phyloP scores from a whole-genome alignment of 1,140 invertebrate genomes.

The Ctenoplectra terminalis region DNA sequence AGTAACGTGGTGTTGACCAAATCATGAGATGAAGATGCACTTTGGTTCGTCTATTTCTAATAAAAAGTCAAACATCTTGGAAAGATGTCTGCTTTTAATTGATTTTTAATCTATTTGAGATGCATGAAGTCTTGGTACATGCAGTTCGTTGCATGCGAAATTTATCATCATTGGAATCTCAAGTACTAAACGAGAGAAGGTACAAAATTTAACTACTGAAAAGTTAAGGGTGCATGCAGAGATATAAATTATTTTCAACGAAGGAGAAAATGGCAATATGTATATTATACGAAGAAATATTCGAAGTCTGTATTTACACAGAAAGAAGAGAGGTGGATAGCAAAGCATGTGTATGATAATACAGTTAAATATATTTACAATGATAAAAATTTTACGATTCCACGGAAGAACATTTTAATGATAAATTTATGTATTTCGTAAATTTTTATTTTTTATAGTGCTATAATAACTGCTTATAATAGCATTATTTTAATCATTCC shows the following conservation, averaged over 20 bases:
- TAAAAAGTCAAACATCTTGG: conserved; percentile 69
- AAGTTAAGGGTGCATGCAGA: not conserved
- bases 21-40: conserved; percentile 56
- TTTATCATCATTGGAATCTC: conserved; percentile 13
- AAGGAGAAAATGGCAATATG: too few species aligned
- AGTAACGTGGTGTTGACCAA: conserved; percentile 59
- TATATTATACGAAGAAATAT: not conserved
- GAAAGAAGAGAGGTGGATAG: not conserved
- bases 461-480: not conserved
- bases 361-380: not conserved
- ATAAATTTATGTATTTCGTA: not conserved
- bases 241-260: not conserved
- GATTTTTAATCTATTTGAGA: conserved; percentile 14
- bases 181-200: not conserved
- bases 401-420: not conserved
- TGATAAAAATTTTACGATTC: not conserved
- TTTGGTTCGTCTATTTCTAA: conserved; percentile 53
- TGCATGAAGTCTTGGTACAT: conserved; percentile 1
- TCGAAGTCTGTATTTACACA: conserved; percentile 9
- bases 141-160: not conserved
- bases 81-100: conserved; percentile 70
- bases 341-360: not conserved
- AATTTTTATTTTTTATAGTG: too few species aligned
- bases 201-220: conserved; percentile 19
- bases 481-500: conserved; percentile 35